Percentiles rank a stretch among this genome's conserved stretches.
phyloP scores from a whole-genome alignment of 2,113 vertebrate genomes.

The Callipepla squamata region DNA sequence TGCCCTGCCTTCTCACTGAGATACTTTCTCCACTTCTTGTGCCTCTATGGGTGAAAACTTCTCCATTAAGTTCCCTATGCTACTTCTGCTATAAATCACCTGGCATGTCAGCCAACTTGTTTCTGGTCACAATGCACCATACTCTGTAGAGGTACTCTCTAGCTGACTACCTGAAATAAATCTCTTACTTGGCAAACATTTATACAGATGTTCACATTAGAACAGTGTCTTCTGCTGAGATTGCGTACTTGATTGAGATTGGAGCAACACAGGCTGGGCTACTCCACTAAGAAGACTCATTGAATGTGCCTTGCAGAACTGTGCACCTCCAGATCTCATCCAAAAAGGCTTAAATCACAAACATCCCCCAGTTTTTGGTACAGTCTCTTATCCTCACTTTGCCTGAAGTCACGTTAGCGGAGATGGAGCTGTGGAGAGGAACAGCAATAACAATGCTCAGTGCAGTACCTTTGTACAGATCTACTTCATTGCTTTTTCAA shows the following conservation, averaged over 20 bases:
- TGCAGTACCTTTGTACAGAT: rapidly evolving
- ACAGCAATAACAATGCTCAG: not conserved
- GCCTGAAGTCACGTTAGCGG: not conserved
- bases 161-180: not conserved
- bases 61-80: not conserved
- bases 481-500: not conserved
- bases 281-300: not conserved
- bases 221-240: not conserved
- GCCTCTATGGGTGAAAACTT: not conserved
- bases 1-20: not conserved
- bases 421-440: not conserved
- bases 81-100: not conserved
- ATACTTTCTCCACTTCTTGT: not conserved
- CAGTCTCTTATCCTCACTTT: not conserved
- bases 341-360: not conserved
- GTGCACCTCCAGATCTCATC: rapidly evolving
- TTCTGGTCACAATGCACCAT: rapidly evolving
- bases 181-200: not conserved
- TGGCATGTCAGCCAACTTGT: not conserved
- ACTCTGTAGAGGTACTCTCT: not conserved
- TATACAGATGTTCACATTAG: not conserved
- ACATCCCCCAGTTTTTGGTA: not conserved
- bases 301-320: rapidly evolving
- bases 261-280: not conserved
- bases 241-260: not conserved